A percentile compares a stretch with the other conserved stretches of the same genome.
phyloP scores from a whole-genome alignment of 2,888 invertebrate species.

The Drosophila flavopinicola region DNA sequence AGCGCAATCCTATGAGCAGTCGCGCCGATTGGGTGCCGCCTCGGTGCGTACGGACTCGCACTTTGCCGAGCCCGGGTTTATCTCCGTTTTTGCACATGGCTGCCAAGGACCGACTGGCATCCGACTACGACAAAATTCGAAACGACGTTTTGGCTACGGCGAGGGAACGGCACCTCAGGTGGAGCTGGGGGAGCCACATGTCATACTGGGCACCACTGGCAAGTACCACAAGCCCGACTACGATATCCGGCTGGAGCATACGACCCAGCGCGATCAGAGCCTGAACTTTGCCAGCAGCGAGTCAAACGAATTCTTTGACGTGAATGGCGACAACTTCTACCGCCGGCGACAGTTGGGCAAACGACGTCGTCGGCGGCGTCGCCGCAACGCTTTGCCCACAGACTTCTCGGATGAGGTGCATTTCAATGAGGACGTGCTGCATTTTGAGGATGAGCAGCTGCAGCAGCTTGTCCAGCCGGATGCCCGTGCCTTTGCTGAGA shows the following conservation, averaged over 20 bases:
- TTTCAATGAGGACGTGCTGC: slow-evolving; percentile 80
- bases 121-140: slow-evolving; percentile 82
- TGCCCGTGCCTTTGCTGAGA: slow-evolving; percentile 82
- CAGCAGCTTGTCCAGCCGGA: slow-evolving; percentile 81
- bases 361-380: slow-evolving; percentile 62
- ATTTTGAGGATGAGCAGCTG: slow-evolving; percentile 77
- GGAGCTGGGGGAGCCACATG: slow-evolving; percentile 69
- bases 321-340: slow-evolving; percentile 68
- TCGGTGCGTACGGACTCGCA: slow-evolving; percentile 90
- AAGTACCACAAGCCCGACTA: slow-evolving; percentile 68
- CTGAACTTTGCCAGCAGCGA: slow-evolving; percentile 58
- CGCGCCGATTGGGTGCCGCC: slow-evolving; percentile 77
- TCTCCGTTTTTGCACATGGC: slow-evolving; percentile 93
- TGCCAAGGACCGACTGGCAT: slow-evolving; percentile 86
- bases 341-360: slow-evolving; percentile 59
- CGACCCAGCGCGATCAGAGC: slow-evolving; percentile 55
- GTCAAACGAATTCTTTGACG: slow-evolving; percentile 56
- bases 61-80: slow-evolving; percentile 93
- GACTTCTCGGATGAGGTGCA: slow-evolving; percentile 65
- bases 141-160: slow-evolving; percentile 78
- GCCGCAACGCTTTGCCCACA: slow-evolving; percentile 27
- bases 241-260: slow-evolving; percentile 72
- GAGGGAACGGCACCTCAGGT: slow-evolving; percentile 53
- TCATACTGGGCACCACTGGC: slow-evolving; percentile 63
- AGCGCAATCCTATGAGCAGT: slow-evolving; percentile 68